phyloP scores from a whole-genome alignment of 2,888 invertebrate species.

The Dastarcus helophoroides region DNA sequence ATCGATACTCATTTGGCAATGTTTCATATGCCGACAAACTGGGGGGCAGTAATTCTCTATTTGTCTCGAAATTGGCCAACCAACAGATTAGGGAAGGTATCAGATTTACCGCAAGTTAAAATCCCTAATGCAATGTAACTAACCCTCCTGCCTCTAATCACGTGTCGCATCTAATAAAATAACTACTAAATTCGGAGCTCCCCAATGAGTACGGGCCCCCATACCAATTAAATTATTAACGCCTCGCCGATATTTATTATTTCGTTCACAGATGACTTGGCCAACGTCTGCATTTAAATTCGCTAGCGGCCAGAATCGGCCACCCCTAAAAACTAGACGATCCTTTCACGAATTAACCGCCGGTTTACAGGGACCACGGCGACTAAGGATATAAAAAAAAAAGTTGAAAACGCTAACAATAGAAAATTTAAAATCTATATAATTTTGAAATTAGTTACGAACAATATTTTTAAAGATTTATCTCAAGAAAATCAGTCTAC shows the following conservation, averaged over 20 bases:
- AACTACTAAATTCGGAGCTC: conserved; percentile 24
- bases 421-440: too few relatives aligned
- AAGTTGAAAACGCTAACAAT: too few relatives aligned
- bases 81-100: conserved; percentile 8
- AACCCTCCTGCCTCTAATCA: conserved; percentile 22
- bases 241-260: conserved; percentile 9
- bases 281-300: conserved; percentile 10
- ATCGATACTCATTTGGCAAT: too few relatives aligned
- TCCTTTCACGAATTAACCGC: neutral
- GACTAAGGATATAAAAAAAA: too few relatives aligned
- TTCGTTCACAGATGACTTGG: neutral
- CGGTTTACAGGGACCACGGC: too few relatives aligned
- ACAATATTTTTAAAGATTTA: too few relatives aligned
- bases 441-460: too few relatives aligned
- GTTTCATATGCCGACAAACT: too few relatives aligned
- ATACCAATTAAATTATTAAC: conserved; percentile 26
- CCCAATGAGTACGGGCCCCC: conserved; percentile 17
- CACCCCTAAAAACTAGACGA: conserved; percentile 1
- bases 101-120: conserved; percentile 13
- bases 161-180: conserved; percentile 26
- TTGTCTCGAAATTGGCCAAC: conserved; percentile 10
- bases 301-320: too few relatives aligned
- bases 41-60: conserved; percentile 12
- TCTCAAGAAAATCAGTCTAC: too few relatives aligned
- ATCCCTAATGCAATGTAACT: conserved; percentile 19